Evolutionary conservation across 2,888 invertebrate genomes (phyloP).

Genomic region (Volucella inflata): DNA sequence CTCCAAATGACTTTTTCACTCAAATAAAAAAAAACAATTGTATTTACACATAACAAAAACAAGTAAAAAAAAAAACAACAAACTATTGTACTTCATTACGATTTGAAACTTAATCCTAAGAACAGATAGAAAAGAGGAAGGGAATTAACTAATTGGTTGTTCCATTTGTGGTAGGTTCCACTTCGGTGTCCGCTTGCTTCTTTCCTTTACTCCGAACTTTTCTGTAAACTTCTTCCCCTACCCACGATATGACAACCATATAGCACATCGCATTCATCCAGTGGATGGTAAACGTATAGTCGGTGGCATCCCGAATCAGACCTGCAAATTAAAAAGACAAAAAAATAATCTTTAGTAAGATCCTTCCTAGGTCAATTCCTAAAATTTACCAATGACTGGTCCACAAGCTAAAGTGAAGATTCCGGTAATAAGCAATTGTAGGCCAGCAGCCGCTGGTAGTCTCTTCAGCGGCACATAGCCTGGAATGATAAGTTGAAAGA

Average conservation of each 20-base stretch:
- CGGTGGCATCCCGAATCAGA: slow-evolving; percentile 86
- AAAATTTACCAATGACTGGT: slow-evolving; percentile 87
- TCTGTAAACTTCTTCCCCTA: slow-evolving; percentile 83
- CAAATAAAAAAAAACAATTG: neutral
- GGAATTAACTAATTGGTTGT: slow-evolving; percentile 25
- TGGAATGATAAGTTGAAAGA: slow-evolving; percentile 90
- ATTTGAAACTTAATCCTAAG: slow-evolving; percentile 17
- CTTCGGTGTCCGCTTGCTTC: neutral
- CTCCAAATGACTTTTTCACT: neutral
- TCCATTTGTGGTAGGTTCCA: slow-evolving; percentile 14
- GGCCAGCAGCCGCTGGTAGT: slow-evolving; percentile 88
- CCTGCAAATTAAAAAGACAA: slow-evolving; percentile 83
- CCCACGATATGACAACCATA: slow-evolving; percentile 87
- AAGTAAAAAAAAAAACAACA: slow-evolving; percentile 14
- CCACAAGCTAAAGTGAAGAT: slow-evolving; percentile 86
- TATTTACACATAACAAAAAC: slow-evolving; percentile 22
- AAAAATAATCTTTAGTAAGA: neutral
- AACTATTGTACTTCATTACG: slow-evolving; percentile 15
- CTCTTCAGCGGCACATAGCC: slow-evolving; percentile 88
- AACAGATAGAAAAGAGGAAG: slow-evolving; percentile 3
- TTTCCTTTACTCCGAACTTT: slow-evolving; percentile 13
- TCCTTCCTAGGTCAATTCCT: neutral
- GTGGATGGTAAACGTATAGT: slow-evolving; percentile 87
- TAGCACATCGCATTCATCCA: slow-evolving; percentile 87
- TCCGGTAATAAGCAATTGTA: slow-evolving; percentile 88